Evolutionary conservation across 1,140 invertebrate species (phyloP), one percentile per base, ranked within the genome.

Genomic region (Drosophila sucinea): DNA sequence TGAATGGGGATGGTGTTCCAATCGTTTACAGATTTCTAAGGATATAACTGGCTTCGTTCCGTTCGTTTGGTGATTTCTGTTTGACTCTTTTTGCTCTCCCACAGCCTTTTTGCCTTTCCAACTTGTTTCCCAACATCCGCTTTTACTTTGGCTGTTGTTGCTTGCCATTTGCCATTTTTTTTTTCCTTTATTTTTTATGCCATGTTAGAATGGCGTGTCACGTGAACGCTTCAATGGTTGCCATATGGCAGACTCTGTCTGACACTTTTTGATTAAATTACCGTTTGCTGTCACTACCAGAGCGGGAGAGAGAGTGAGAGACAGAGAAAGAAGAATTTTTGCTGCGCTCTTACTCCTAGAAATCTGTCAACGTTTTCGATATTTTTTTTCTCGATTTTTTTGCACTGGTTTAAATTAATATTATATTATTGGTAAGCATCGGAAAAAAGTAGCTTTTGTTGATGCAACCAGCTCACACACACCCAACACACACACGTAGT

Each of bases 181-280:
- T 41, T 64, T 7, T 47, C 17, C 7, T 47, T 51, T 51, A 10
- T 27, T 27, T 51, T 51, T 51, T 51, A 27, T 51, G 33, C 57
- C 38, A 47, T 44, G 40, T 62, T 44, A 32, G 60, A 25, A 17
- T 33, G n/a, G 32, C 55, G 40, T 60, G 61, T 65, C 40, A 63
- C 65, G 58, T 57, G 55, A 63, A 72, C 64, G 70, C 64, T 69
- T 54, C 70, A 54, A 61, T 66, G 56, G 51, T 63, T 67, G 55
- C 75, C 79, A 79, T 82, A 79, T 84, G 79, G 73, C 73, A 51
- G 35, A 55, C 55, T 58, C 40, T 64, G 67, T 63, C 60, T 69
- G 68, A 78, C 76, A 78, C 64, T 78, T 78, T 78, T 78, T 73
- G 75, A 78, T 78, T 72, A 79, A 73, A 79, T 79, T 70, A 73